Conservation (phyloP, 2,888 invertebrate genomes). For the Euzophera pinguis region DNA sequence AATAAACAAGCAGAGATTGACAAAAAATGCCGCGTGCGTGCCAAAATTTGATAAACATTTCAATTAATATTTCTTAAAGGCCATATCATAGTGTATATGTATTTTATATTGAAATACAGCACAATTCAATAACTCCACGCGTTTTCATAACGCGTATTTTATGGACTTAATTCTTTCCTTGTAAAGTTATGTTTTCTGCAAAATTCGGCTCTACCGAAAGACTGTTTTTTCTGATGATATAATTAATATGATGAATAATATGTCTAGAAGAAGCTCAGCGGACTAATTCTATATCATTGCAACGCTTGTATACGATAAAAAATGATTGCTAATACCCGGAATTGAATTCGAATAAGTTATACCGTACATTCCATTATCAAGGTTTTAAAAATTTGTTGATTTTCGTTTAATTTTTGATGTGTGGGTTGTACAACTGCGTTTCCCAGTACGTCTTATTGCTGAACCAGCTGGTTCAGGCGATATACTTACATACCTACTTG, state of each 20-base stretch:
- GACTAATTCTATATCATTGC: neutral
- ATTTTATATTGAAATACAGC: no score
- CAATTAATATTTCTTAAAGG: no score
- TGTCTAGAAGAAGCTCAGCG: neutral
- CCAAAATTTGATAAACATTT: no score
- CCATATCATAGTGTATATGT: no score
- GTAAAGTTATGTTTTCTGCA: neutral
- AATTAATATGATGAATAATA: no score
- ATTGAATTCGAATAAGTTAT: conserved; percentile 24
- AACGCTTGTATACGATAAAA: conserved; percentile 14
- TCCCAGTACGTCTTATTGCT: conserved; percentile 24
- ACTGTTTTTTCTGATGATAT: neutral
- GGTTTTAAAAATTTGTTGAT: conserved; percentile 42
- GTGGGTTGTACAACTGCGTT: conserved; percentile 43
- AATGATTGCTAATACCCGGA: conserved; percentile 12
- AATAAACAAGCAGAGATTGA: no score
- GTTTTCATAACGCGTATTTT: no score
- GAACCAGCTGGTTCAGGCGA: conserved; percentile 19
- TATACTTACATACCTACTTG: conserved; percentile 63
- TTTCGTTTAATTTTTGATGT: conserved; percentile 33
- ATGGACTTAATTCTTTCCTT: no score
- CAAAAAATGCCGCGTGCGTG: no score
- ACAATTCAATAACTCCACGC: no score
- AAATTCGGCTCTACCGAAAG: neutral
- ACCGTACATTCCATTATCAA: conserved; percentile 48